A percentile compares a stretch with the other conserved stretches of the same genome.
phyloP scores from a whole-genome alignment of 2,888 invertebrate genomes.

The Drosophila pegasa region DNA sequence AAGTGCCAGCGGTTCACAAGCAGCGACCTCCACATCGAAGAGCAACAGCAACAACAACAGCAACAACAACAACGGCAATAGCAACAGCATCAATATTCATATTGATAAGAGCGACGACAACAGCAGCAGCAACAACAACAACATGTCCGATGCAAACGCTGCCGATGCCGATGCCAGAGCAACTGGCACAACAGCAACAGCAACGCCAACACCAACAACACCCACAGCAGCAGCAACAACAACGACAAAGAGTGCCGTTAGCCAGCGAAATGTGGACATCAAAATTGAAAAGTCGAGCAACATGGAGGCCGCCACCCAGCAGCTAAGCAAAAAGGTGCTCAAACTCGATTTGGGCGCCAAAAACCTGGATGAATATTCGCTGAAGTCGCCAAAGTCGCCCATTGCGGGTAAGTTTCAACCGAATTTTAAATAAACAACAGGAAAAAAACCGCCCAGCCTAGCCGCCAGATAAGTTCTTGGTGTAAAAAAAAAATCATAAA shows the following conservation, averaged over 20 bases:
- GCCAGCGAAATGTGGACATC: constrained; percentile 87
- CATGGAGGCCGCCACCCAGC: constrained; percentile 71
- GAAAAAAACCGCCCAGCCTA: background rate
- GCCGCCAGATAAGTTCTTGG: constrained; percentile 8
- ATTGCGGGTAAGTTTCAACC: constrained; percentile 75
- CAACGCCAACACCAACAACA: constrained; percentile 17
- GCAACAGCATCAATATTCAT: constrained; percentile 18
- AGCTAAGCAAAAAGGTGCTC: constrained; percentile 82
- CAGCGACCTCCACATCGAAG: constrained; percentile 53
- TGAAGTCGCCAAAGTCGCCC: constrained; percentile 85
- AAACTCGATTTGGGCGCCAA: constrained; percentile 83
- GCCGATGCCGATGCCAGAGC: constrained; percentile 30
- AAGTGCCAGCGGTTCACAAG: constrained; percentile 46
- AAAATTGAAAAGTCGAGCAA: constrained; percentile 85
- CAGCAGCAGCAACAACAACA: constrained; percentile 24
- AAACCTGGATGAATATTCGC: constrained; percentile 80
- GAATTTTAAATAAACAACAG: no score
- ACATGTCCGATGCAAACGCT: constrained; percentile 25
- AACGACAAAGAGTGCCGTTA: constrained; percentile 86
- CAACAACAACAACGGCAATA: constrained; percentile 21
- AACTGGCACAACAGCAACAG: constrained; percentile 29
- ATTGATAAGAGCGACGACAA: constrained; percentile 40
- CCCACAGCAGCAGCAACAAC: constrained; percentile 23
- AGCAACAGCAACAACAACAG: constrained; percentile 32
- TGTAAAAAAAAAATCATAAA: background rate